Evolutionary conservation across 2,888 invertebrate genomes (phyloP), one percentile per base, ranked within the genome.

Genomic region (Cryptosula pallasiana): DNA sequence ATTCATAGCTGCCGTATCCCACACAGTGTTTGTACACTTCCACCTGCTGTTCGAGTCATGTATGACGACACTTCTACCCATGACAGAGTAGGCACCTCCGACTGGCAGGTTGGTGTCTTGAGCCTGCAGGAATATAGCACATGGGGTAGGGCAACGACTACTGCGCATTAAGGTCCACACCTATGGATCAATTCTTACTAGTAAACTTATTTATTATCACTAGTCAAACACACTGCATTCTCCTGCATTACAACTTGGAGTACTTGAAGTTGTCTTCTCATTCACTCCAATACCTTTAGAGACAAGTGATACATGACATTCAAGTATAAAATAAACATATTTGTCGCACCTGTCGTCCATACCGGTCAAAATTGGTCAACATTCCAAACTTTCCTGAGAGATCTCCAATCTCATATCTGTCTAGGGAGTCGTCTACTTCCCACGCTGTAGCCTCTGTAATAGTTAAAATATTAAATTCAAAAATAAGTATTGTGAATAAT

Each of bases 401-500:
- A 81, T 93, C 92, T 0, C 94, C 94, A 82, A 93, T 88, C 86
- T 91, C 91, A 81, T 93, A 94, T 81, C 93, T 91, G 85, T 95
- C 95, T 13, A 63, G 34, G 63, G 63, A 63, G n/a, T 63, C 63
- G 5, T 32, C 63, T 32, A 2, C n/a, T 27, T 63, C n/a, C 63
- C 27, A 32, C 3, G 9, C 32, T 3, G 34, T 32, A 16, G 63
- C 63, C 13, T 3, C 63, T 63, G 63, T 27, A 9, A 63, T 5
- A 55, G 20, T 45, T 55, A 45, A 45, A 20, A 45, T 13, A 45
- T 45, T 45, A 20, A 45, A n/a, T n/a, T n/a, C n/a, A n/a, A n/a
- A n/a, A n/a, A n/a, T n/a, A n/a, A n/a, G n/a, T n/a, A n/a, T n/a
- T n/a, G n/a, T n/a, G n/a, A n/a, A n/a, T n/a, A n/a, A n/a, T n/a